A percentile compares a stretch with the other conserved stretches of the same genome.
phyloP scores from a whole-genome alignment of 2,797 vertebrate genomes.

The Sebastes paucispinis region DNA sequence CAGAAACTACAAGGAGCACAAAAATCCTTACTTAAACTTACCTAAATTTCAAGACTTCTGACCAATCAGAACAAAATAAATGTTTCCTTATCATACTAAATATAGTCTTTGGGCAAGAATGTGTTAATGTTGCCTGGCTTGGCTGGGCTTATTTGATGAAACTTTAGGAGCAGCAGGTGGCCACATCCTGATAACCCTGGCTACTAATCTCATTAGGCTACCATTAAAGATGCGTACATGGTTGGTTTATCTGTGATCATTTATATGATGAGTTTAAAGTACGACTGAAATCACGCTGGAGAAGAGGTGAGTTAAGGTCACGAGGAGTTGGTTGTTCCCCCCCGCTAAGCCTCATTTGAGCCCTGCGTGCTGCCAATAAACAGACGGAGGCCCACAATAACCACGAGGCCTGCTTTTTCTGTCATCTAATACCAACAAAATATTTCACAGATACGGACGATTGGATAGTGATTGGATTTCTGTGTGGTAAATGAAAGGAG shows the following conservation, averaged over 20 bases:
- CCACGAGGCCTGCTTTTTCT: conserved; percentile 48
- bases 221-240: conserved; percentile 12
- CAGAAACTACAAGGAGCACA: too few species aligned
- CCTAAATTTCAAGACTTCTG: not conserved
- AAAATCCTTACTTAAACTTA: not conserved
- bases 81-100: not conserved
- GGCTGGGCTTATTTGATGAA: not conserved
- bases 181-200: not conserved
- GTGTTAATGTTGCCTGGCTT: not conserved
- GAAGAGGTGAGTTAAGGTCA: conserved; percentile 39
- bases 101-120: not conserved
- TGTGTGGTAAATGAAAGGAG: conserved; percentile 73
- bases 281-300: not conserved
- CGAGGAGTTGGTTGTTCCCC: conserved; percentile 5
- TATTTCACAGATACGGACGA: conserved; percentile 77
- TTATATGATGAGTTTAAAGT: conserved; percentile 10
- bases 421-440: conserved; percentile 75
- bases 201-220: conserved; percentile 4
- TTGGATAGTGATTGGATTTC: conserved; percentile 79
- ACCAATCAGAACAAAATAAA: too few species aligned
- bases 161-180: not conserved
- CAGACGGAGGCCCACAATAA: conserved; percentile 47
- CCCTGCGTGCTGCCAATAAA: conserved; percentile 38
- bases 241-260: conserved; percentile 20
- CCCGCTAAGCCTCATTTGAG: conserved; percentile 51